phyloP scores from a whole-genome alignment of 2,888 invertebrate species.

The Melipona beecheii region DNA sequence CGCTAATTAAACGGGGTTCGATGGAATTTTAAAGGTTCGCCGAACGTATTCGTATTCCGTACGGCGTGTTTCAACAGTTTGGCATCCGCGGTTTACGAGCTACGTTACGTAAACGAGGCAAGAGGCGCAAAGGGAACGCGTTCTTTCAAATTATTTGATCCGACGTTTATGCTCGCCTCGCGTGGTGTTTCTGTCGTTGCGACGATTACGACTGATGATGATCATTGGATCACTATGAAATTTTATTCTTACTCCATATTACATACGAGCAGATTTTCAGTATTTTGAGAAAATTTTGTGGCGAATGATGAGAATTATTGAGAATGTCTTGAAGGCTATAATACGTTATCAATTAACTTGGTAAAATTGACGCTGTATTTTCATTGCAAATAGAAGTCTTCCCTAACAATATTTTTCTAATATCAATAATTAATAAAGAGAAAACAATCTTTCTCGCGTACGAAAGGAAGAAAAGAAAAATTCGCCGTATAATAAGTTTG shows the following conservation, averaged over 20 bases:
- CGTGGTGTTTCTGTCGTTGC: neutral
- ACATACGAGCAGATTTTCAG: neutral
- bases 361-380: too few relatives aligned
- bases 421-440: neutral
- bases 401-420: too few relatives aligned
- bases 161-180: too few relatives aligned
- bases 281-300: neutral
- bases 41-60: neutral
- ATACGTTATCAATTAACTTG: too few relatives aligned
- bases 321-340: too few relatives aligned
- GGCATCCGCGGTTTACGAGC: neutral
- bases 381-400: too few relatives aligned
- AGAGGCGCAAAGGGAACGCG: neutral
- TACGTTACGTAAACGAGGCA: neutral
- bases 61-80: neutral
- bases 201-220: neutral
- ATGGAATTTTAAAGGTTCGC: neutral
- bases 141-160: neutral
- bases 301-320: too few relatives aligned
- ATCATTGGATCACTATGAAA: neutral
- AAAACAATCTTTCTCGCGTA: neutral
- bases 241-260: neutral
- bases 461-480: neutral
- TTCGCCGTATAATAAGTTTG: fast-evolving
- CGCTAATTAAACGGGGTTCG: conserved; percentile 35